These are phyloP conservation scores for Pollachius pollachius DNA, from an alignment of 2,113 vertebrate genomes.

Conservation along the genomic window DNA sequence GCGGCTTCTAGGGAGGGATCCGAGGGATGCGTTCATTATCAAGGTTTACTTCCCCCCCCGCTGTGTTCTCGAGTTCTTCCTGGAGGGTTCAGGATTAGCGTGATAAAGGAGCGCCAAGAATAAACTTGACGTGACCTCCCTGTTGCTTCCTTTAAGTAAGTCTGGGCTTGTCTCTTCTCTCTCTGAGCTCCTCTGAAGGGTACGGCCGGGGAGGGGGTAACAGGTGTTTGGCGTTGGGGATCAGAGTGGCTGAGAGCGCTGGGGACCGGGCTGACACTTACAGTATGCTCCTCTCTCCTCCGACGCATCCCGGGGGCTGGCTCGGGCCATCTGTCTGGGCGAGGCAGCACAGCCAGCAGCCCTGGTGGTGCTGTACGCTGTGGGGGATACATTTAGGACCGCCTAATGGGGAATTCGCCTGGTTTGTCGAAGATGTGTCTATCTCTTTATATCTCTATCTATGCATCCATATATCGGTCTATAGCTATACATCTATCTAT, in stretches of 20 bases:
- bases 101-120: background rate
- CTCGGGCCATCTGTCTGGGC: conserved; percentile 65
- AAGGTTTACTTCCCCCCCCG: too few relatives aligned
- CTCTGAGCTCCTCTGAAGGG: too few relatives aligned
- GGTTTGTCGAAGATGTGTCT: too few relatives aligned
- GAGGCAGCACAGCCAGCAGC: conserved; percentile 31
- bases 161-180: too few relatives aligned
- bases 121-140: background rate
- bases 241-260: conserved; percentile 66
- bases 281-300: conserved; percentile 55
- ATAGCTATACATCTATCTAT: too few relatives aligned
- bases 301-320: conserved; percentile 46
- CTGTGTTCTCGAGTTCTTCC: background rate
- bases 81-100: background rate
- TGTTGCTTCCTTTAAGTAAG: background rate
- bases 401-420: background rate
- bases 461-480: too few relatives aligned
- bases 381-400: conserved; percentile 30
- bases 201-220: background rate
- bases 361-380: conserved; percentile 22
- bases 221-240: conserved; percentile 61
- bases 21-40: too few relatives aligned
- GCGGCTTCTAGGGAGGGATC: too few relatives aligned
- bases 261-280: conserved; percentile 57
- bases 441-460: too few relatives aligned